A percentile compares a stretch with the other conserved stretches of the same genome.
Evolutionary conservation across 2,797 vertebrate genomes (phyloP).

Genomic region (Chrysocyon brachyurus): DNA sequence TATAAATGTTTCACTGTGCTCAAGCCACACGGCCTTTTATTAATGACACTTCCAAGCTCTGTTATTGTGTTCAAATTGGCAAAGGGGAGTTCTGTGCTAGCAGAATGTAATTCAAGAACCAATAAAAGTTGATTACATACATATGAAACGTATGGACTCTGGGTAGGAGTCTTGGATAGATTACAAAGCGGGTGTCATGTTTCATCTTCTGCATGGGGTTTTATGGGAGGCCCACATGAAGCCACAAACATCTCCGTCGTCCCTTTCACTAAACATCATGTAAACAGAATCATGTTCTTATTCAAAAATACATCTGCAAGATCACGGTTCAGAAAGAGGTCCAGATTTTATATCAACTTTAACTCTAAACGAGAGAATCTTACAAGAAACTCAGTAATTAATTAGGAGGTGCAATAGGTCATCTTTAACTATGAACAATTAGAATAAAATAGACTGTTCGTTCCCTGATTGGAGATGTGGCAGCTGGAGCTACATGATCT

Average conservation of each 20-base stretch:
- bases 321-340: slow-evolving; percentile 38
- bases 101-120: slow-evolving; percentile 82
- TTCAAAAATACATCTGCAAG: slow-evolving; percentile 57
- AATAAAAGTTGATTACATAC: slow-evolving; percentile 87
- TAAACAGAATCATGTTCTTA: slow-evolving; percentile 70
- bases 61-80: slow-evolving; percentile 76
- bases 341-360: slow-evolving; percentile 31
- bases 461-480: neutral
- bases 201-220: slow-evolving; percentile 80
- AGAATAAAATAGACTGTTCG: slow-evolving; percentile 16
- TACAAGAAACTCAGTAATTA: slow-evolving; percentile 64
- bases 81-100: slow-evolving; percentile 77
- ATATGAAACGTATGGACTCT: slow-evolving; percentile 83
- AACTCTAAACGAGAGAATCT: slow-evolving; percentile 55
- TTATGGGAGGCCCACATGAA: slow-evolving; percentile 76
- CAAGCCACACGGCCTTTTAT: slow-evolving; percentile 77
- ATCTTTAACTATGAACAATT: slow-evolving; percentile 61
- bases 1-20: slow-evolving; percentile 45
- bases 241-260: slow-evolving; percentile 70
- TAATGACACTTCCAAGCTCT: slow-evolving; percentile 80
- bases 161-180: slow-evolving; percentile 82
- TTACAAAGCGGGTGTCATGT: slow-evolving; percentile 84
- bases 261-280: slow-evolving; percentile 69
- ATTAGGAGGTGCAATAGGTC: slow-evolving; percentile 64
- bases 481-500: neutral